These are phyloP conservation scores for Passer montanus DNA, from an alignment of 2,113 vertebrate species.

Conservation along the genomic window DNA sequence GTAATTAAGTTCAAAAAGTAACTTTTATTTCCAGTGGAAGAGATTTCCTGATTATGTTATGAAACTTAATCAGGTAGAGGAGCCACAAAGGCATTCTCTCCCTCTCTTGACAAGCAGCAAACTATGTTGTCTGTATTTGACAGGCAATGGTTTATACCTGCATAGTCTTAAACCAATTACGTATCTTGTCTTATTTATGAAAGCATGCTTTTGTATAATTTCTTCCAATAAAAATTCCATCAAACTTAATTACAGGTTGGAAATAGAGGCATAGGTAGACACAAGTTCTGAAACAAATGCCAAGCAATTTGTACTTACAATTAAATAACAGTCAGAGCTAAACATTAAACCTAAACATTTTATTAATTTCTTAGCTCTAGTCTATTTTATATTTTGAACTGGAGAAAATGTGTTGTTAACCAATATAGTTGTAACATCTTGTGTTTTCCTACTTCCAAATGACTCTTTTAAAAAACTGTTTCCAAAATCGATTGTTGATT, in stretches of 20 bases:
- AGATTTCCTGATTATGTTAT: slow-evolving; percentile 18
- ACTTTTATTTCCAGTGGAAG: slow-evolving; percentile 32
- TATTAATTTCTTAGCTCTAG: neutral
- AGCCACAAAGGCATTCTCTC: slow-evolving; percentile 24
- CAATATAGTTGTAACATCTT: neutral
- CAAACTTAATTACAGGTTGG: slow-evolving; percentile 22
- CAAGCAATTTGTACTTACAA: neutral
- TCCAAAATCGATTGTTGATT: neutral
- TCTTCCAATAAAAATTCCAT: slow-evolving; percentile 6
- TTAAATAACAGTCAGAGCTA: neutral
- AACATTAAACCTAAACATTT: neutral
- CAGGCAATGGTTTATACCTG: slow-evolving; percentile 8
- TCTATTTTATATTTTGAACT: neutral
- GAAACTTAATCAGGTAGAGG: slow-evolving; percentile 34
- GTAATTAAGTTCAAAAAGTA: slow-evolving; percentile 49
- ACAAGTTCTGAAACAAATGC: slow-evolving; percentile 1
- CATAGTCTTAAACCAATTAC: slow-evolving; percentile 41
- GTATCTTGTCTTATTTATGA: neutral
- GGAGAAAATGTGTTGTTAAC: neutral
- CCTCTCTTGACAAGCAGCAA: slow-evolving; percentile 36
- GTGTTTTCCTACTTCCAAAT: neutral
- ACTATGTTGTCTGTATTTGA: slow-evolving; percentile 47
- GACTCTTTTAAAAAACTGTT: neutral
- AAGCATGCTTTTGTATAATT: slow-evolving; percentile 18
- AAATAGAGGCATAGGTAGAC: neutral